Percentiles rank a stretch among this genome's conserved stretches.
Conservation (phyloP, 2,797 vertebrate species). For the Vireo griseus region DNA sequence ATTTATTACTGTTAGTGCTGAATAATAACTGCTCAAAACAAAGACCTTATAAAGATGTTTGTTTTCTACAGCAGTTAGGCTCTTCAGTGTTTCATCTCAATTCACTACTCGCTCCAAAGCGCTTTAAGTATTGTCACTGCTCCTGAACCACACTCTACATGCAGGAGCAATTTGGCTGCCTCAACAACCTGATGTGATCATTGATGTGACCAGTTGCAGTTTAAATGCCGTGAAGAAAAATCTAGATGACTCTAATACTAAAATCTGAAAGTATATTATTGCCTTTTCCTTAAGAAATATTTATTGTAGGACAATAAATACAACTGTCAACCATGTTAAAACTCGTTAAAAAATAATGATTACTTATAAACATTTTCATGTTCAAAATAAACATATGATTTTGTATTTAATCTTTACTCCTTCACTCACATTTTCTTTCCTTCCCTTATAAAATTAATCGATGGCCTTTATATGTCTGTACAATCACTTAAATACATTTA, state of each 20-base stretch:
- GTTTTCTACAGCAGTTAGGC: constrained; percentile 32
- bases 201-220: constrained; percentile 31
- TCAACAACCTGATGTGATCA: constrained; percentile 37
- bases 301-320: not conserved
- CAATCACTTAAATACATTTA: constrained; percentile 28
- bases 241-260: not conserved
- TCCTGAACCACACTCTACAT: constrained; percentile 32
- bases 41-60: constrained; percentile 44
- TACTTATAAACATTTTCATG: not conserved
- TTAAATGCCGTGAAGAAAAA: constrained; percentile 21
- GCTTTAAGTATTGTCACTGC: constrained; percentile 43
- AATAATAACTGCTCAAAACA: constrained; percentile 56
- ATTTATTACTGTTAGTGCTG: constrained; percentile 37
- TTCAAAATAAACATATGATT: not conserved
- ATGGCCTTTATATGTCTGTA: not conserved
- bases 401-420: not conserved
- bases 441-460: not conserved
- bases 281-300: constrained; percentile 9
- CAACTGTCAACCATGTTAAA: not conserved
- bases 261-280: not conserved
- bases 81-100: constrained; percentile 24
- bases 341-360: not conserved
- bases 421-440: not conserved
- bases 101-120: not conserved
- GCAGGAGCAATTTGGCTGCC: constrained; percentile 54